phyloP scores from a whole-genome alignment of 2,888 invertebrate genomes.

The Athalia cordata region DNA sequence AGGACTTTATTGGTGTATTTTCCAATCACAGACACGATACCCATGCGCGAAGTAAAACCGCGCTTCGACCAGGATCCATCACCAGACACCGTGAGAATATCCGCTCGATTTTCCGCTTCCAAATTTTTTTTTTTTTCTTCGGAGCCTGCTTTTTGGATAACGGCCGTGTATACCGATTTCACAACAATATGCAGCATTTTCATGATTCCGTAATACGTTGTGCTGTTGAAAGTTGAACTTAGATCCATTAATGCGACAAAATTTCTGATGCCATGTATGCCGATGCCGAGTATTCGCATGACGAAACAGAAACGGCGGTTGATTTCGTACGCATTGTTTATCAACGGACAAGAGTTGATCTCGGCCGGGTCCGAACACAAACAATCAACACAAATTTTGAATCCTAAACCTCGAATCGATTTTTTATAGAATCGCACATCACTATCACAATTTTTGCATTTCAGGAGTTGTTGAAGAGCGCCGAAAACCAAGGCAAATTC shows the following conservation, averaged over 20 bases:
- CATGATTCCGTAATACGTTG: slow-evolving; percentile 48
- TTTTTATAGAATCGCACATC: slow-evolving; percentile 52
- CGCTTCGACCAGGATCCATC: slow-evolving; percentile 51
- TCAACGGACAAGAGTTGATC: slow-evolving; percentile 54
- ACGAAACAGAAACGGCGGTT: slow-evolving; percentile 56
- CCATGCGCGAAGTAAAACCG: slow-evolving; percentile 52
- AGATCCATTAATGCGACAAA: slow-evolving; percentile 50
- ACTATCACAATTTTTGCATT: slow-evolving; percentile 51
- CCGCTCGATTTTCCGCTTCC: slow-evolving; percentile 46
- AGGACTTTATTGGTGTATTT: slow-evolving; percentile 54
- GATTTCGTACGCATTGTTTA: slow-evolving; percentile 55
- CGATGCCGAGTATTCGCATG: slow-evolving; percentile 57
- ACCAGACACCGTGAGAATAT: slow-evolving; percentile 48
- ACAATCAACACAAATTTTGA: slow-evolving; percentile 53
- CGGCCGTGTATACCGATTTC: slow-evolving; percentile 44
- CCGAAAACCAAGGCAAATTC: slow-evolving; percentile 49
- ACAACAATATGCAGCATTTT: slow-evolving; percentile 43
- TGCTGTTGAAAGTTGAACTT: slow-evolving; percentile 20
- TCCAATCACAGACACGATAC: slow-evolving; percentile 53
- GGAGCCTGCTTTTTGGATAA: slow-evolving; percentile 46
- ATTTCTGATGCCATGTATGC: slow-evolving; percentile 52
- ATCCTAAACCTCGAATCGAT: slow-evolving; percentile 52
- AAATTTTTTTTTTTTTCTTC: slow-evolving; percentile 52
- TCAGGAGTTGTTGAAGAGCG: slow-evolving; percentile 48
- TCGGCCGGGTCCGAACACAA: slow-evolving; percentile 49